These are phyloP conservation scores for Lacerta agilis DNA, from an alignment of 2,797 vertebrate genomes.

Conservation along the genomic window DNA sequence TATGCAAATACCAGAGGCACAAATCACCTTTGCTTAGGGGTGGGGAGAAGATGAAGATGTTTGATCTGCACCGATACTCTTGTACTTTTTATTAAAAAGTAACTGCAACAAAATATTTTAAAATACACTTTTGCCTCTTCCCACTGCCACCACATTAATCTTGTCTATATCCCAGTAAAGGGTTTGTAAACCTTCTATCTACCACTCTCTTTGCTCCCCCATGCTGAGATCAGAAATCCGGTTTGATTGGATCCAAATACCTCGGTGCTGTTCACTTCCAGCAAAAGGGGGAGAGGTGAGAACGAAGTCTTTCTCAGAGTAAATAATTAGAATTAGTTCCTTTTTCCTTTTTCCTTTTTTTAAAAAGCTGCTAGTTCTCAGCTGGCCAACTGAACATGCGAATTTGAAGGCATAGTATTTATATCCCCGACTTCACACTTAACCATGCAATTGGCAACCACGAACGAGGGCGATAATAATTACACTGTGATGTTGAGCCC, in stretches of 20 bases:
- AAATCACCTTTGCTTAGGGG: neutral
- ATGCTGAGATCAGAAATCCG: neutral
- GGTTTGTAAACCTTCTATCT: neutral
- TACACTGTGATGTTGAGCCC: slow-evolving; percentile 26
- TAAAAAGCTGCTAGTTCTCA: neutral
- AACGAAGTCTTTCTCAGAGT: neutral
- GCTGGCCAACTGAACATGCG: neutral
- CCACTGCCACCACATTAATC: no score
- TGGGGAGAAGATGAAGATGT: neutral
- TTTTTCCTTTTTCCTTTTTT: neutral
- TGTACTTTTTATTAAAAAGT: neutral
- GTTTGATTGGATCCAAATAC: slow-evolving; percentile 2
- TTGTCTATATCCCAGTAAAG: neutral
- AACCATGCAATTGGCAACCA: slow-evolving; percentile 7
- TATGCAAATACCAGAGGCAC: neutral
- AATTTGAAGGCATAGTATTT: slow-evolving; percentile 20
- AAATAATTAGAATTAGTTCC: slow-evolving; percentile 7
- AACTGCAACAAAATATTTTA: neutral
- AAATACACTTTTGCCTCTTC: neutral
- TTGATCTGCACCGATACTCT: neutral
- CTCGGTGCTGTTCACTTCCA: neutral
- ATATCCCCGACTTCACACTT: slow-evolving; percentile 29
- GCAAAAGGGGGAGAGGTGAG: neutral
- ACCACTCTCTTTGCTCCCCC: neutral
- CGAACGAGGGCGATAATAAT: slow-evolving; percentile 46